A percentile compares a stretch with the other conserved stretches of the same genome.
Conservation (phyloP, 2,113 vertebrate species). For the Promerops cafer region DNA sequence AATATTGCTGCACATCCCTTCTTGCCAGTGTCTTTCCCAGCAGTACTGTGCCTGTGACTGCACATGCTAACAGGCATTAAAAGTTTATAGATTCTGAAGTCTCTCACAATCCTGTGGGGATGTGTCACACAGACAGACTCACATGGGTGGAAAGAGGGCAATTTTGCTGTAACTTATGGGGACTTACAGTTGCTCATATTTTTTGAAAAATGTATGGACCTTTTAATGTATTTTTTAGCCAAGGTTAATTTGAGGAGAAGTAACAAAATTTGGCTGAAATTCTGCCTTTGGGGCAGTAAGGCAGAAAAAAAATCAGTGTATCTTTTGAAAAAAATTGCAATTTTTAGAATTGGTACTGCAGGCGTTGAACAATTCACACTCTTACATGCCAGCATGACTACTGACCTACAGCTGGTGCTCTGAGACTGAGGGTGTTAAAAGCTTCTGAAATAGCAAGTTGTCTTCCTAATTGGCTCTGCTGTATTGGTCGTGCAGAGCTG, state of each 20-base stretch:
- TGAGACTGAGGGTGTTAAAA: slow-evolving; percentile 7
- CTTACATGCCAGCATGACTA: background rate
- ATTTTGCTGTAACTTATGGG: background rate
- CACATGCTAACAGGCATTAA: background rate
- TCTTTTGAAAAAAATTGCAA: fast-evolving
- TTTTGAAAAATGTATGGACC: background rate
- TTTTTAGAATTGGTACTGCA: background rate
- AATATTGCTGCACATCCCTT: background rate
- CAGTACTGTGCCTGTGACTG: background rate
- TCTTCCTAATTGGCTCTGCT: background rate
- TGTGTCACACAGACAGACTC: background rate
- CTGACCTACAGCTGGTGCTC: background rate
- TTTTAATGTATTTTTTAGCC: background rate
- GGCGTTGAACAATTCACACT: background rate
- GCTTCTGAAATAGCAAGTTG: background rate
- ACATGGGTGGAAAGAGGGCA: background rate
- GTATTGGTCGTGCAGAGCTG: background rate
- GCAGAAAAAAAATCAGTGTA: background rate
- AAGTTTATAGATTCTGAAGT: background rate
- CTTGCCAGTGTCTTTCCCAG: background rate
- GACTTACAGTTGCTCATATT: background rate
- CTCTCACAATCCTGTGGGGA: background rate
- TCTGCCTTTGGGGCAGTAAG: background rate
- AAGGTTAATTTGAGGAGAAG: background rate
- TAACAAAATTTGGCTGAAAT: background rate